Percentiles rank a stretch among this genome's conserved stretches.
These are phyloP conservation scores for Pentamera pediparva DNA, from an alignment of 53 echinoderm and acorn worm species.

Conservation along the genomic window DNA sequence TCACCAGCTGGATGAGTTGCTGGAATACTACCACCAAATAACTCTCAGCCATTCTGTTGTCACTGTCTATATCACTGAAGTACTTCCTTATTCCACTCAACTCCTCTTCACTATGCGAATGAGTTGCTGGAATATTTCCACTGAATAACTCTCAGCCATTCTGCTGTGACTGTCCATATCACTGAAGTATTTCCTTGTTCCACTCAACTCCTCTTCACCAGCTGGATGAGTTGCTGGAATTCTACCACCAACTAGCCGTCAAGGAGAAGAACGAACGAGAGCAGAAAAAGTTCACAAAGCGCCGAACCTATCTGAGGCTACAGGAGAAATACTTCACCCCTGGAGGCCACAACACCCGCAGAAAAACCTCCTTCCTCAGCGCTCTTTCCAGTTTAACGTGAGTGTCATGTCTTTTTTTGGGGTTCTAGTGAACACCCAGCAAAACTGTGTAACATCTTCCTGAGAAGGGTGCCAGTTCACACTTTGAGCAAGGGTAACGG, in stretches of 20 bases:
- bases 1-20: too few relatives aligned
- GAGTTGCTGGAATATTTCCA: not conserved
- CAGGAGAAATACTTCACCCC: constrained; percentile 83
- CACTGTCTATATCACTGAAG: not conserved
- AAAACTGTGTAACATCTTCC: too few relatives aligned
- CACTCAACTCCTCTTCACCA: not conserved
- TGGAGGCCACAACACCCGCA: constrained; percentile 44
- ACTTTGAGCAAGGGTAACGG: too few relatives aligned
- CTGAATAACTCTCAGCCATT: not conserved
- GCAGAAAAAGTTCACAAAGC: constrained; percentile 75
- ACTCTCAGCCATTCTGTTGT: not conserved
- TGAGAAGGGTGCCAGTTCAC: too few relatives aligned
- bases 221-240: constrained; percentile 72
- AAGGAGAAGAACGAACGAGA: constrained; percentile 92
- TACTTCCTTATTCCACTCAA: not conserved
- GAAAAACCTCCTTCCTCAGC: constrained; percentile 67
- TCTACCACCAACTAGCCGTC: constrained; percentile 82
- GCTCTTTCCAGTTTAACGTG: constrained; percentile 72
- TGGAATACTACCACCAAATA: not conserved
- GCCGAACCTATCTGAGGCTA: constrained; percentile 82
- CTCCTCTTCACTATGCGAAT: too few relatives aligned
- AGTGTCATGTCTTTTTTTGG: too few relatives aligned
- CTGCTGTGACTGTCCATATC: not conserved
- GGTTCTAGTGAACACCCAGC: too few relatives aligned
- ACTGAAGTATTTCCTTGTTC: not conserved